Evolutionary conservation across 2,888 invertebrate species (phyloP).

Genomic region (Sceliomorpha sp.): DNA sequence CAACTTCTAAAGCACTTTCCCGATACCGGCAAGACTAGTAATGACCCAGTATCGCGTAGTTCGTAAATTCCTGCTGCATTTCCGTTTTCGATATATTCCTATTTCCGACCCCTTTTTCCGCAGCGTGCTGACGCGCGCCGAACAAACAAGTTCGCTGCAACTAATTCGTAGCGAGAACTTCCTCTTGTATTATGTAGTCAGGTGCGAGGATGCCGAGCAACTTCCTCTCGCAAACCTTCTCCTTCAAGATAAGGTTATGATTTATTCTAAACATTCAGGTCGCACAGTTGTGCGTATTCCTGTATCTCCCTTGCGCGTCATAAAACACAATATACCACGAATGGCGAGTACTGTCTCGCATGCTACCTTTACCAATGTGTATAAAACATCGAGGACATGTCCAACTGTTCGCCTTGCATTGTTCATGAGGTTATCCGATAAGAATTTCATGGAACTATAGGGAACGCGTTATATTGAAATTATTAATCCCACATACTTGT

Average conservation of each 20-base stretch:
- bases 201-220: slow-evolving; percentile 44
- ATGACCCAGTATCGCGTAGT: too few relatives aligned
- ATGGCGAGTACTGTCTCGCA: slow-evolving; percentile 50
- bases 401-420: slow-evolving; percentile 34
- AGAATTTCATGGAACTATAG: slow-evolving; percentile 34
- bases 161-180: slow-evolving; percentile 54
- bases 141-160: slow-evolving; percentile 50
- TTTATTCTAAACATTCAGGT: slow-evolving; percentile 55
- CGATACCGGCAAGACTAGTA: too few relatives aligned
- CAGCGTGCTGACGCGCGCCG: slow-evolving; percentile 24
- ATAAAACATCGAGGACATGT: slow-evolving; percentile 50
- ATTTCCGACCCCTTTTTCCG: slow-evolving; percentile 19
- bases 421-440: slow-evolving; percentile 45
- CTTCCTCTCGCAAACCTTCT: slow-evolving; percentile 50
- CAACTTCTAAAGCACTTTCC: too few relatives aligned
- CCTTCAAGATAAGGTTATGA: slow-evolving; percentile 52
- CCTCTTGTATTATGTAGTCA: slow-evolving; percentile 51
- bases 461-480: slow-evolving; percentile 37
- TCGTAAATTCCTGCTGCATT: too few relatives aligned
- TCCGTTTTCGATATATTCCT: not conserved
- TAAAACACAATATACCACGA: slow-evolving; percentile 53
- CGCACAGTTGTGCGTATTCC: slow-evolving; percentile 51
- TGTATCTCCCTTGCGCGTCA: slow-evolving; percentile 53
- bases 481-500: slow-evolving; percentile 29
- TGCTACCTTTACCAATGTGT: slow-evolving; percentile 43